Evolutionary conservation across 2,113 vertebrate genomes (phyloP).

Genomic region (Apteryx mantelli): DNA sequence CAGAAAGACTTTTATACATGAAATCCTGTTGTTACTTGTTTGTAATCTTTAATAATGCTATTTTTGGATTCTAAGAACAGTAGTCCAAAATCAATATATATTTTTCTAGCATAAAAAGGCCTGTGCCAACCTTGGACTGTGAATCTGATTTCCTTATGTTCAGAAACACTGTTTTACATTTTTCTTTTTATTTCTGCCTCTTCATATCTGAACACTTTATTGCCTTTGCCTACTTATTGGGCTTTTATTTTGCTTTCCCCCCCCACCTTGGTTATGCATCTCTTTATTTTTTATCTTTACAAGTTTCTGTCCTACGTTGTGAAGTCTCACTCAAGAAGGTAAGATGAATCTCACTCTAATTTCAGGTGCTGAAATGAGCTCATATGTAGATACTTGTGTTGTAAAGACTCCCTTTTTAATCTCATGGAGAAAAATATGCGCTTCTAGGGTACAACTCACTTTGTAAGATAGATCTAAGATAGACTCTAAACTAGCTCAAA

Average conservation of each 20-base stretch:
- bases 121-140: slow-evolving; percentile 30
- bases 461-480: neutral
- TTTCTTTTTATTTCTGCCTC: neutral
- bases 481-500: neutral
- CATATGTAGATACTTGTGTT: neutral
- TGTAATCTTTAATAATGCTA: slow-evolving; percentile 23
- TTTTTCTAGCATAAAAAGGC: slow-evolving; percentile 43
- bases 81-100: slow-evolving; percentile 53
- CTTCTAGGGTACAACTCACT: rapidly evolving
- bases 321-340: neutral
- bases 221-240: neutral
- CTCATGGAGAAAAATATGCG: neutral
- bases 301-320: neutral
- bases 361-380: neutral
- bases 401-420: neutral
- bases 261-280: neutral
- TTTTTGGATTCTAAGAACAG: slow-evolving; percentile 16
- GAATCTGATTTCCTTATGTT: slow-evolving; percentile 7
- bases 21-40: neutral
- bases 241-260: neutral
- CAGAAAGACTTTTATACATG: neutral
- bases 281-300: neutral
- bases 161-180: neutral
- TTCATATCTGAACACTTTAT: neutral
- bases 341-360: neutral